Percentiles rank a stretch among this genome's conserved stretches.
Evolutionary conservation across 2,113 vertebrate species (phyloP).

Genomic region (Lucifuga dentata): DNA sequence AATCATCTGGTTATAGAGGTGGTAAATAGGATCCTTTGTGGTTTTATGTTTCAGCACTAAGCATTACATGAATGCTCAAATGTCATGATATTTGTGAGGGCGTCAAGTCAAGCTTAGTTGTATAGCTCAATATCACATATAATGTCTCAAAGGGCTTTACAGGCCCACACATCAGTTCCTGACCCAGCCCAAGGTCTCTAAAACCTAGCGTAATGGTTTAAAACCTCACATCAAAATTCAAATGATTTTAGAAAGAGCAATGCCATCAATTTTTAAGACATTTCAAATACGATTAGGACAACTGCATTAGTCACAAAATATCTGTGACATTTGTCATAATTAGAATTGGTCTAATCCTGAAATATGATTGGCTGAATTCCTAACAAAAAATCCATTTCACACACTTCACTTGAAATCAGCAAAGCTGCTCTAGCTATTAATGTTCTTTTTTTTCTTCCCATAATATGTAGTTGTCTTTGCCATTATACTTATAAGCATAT

Average conservation of each 20-base stretch:
- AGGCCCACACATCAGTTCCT: too few species aligned
- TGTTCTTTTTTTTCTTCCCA: neutral
- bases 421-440: neutral
- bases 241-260: too few species aligned
- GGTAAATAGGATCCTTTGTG: neutral
- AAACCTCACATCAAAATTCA: too few species aligned
- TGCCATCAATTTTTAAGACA: neutral
- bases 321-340: conserved; percentile 22
- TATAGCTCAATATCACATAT: too few species aligned
- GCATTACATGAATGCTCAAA: neutral
- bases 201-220: too few species aligned
- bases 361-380: conserved; percentile 9
- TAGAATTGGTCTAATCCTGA: conserved; percentile 25
- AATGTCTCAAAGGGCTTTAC: too few species aligned
- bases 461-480: too few species aligned
- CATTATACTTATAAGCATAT: neutral
- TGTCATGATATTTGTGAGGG: too few species aligned
- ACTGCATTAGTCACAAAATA: conserved; percentile 1
- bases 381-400: neutral
- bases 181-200: too few species aligned
- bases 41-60: neutral
- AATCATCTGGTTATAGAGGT: too few species aligned
- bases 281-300: conserved; percentile 12
- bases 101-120: too few species aligned
- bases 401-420: conserved; percentile 9